phyloP scores from a whole-genome alignment of 2,797 vertebrate species.

The Meriones psammophilus region DNA sequence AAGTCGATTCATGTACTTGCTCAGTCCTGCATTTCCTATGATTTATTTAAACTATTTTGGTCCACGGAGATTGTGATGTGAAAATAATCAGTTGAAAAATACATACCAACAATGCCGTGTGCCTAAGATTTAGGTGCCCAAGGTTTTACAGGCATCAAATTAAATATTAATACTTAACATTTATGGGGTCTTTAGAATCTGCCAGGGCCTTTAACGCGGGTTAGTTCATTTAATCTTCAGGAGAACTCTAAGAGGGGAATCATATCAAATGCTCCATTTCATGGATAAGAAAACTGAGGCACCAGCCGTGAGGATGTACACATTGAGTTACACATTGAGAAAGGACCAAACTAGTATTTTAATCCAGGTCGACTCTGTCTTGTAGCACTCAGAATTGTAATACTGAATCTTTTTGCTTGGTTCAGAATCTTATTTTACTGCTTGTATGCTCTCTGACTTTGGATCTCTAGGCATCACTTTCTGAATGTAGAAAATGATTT shows the following conservation, averaged over 20 bases:
- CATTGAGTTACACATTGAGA: neutral
- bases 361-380: neutral
- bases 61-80: slow-evolving; percentile 15
- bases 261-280: slow-evolving; percentile 24
- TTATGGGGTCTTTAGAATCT: slow-evolving; percentile 56
- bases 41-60: slow-evolving; percentile 56
- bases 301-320: neutral
- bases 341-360: slow-evolving; percentile 22
- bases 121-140: slow-evolving; percentile 5
- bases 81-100: slow-evolving; percentile 70
- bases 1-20: slow-evolving; percentile 53
- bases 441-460: neutral
- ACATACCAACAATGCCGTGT: slow-evolving; percentile 2
- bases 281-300: slow-evolving; percentile 57
- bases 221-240: slow-evolving; percentile 55
- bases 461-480: neutral
- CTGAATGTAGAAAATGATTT: slow-evolving; percentile 22
- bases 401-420: neutral
- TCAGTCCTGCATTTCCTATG: slow-evolving; percentile 50
- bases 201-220: neutral
- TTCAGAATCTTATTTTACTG: neutral
- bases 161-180: slow-evolving; percentile 63
- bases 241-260: neutral
- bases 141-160: slow-evolving; percentile 18
- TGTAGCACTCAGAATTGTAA: neutral